Percentiles rank a stretch among this genome's conserved stretches.
phyloP scores from a whole-genome alignment of 1,140 invertebrate genomes.

The Lucilia cuprina region DNA sequence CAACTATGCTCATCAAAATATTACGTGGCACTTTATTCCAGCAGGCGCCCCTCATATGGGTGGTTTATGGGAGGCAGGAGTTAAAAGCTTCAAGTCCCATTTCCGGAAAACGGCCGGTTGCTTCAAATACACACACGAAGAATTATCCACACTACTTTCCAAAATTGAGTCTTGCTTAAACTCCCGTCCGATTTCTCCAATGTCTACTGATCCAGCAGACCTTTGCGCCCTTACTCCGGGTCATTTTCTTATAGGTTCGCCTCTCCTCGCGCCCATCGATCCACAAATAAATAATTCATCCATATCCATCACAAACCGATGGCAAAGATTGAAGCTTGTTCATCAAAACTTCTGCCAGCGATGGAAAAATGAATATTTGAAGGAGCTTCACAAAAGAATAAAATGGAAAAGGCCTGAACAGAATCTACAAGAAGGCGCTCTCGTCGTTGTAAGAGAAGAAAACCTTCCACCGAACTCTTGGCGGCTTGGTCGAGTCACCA shows the following conservation, averaged over 20 bases:
- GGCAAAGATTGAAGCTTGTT: neutral
- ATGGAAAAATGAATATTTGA: neutral
- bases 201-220: neutral
- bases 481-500: no score
- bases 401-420: neutral
- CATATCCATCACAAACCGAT: neutral
- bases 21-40: neutral
- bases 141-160: neutral
- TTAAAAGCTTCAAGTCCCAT: no score
- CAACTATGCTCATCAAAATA: neutral
- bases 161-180: neutral
- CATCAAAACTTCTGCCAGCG: constrained; percentile 1
- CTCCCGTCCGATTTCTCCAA: neutral
- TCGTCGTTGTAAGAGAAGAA: neutral
- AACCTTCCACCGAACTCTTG: no score
- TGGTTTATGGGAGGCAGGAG: no score
- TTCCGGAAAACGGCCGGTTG: neutral
- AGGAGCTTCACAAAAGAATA: neutral
- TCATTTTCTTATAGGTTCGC: neutral
- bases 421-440: neutral
- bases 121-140: neutral
- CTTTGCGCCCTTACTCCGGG: neutral
- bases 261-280: neutral
- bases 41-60: no score
- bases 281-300: neutral